Conservation (phyloP, 2,797 vertebrate species). For the Coluber constrictor region DNA sequence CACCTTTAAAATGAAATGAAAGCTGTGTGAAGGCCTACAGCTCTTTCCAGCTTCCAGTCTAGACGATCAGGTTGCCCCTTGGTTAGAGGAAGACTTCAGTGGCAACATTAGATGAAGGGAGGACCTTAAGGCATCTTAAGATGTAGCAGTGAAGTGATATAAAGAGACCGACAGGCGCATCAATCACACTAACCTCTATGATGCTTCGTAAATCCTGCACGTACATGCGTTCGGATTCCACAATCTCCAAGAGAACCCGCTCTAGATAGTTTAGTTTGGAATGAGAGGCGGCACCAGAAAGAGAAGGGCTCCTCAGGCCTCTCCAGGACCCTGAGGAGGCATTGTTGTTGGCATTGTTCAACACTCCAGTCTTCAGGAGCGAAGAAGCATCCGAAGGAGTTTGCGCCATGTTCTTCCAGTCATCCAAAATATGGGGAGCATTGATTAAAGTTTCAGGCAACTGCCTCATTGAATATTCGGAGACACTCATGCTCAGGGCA, state of each 20-base stretch:
- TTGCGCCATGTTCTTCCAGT: slow-evolving; percentile 63
- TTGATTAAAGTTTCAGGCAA: slow-evolving; percentile 62
- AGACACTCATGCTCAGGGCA: slow-evolving; percentile 64
- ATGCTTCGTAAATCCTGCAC: slow-evolving; percentile 91
- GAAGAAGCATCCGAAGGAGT: rapidly evolving
- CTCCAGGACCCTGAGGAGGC: slow-evolving; percentile 50
- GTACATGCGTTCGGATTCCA: slow-evolving; percentile 94
- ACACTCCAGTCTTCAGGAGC: slow-evolving; percentile 10
- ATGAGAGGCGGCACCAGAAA: slow-evolving; percentile 71
- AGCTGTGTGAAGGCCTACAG: neutral
- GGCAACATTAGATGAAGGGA: neutral
- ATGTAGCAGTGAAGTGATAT: neutral
- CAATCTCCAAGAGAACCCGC: slow-evolving; percentile 92
- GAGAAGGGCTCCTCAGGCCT: slow-evolving; percentile 45
- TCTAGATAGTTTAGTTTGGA: slow-evolving; percentile 89
- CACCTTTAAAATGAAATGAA: neutral
- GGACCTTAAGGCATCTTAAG: neutral
- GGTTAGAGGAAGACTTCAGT: neutral
- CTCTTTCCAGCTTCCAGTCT: neutral
- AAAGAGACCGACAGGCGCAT: neutral
- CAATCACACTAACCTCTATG: slow-evolving; percentile 81
- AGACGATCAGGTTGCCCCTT: neutral
- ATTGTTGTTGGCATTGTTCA: slow-evolving; percentile 74
- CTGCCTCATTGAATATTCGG: slow-evolving; percentile 76
- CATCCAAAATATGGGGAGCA: slow-evolving; percentile 73